Base-by-base conservation (phyloP, 2,888 invertebrate genomes). In the Gymnosoma rotundatum region DNA sequence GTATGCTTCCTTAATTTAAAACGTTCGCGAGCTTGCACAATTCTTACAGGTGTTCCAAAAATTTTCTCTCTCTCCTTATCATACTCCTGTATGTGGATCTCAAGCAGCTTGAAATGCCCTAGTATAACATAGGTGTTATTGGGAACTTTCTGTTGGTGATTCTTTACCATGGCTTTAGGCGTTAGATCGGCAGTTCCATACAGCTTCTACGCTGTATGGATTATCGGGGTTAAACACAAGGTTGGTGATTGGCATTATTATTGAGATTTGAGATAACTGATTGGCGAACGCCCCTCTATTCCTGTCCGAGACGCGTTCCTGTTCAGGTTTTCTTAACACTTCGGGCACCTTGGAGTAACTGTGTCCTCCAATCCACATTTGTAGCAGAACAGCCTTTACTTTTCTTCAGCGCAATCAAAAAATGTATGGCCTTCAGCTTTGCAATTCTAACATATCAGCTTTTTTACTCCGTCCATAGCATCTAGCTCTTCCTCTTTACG, bases 341-440 rank as follows among this genome's bases (percentile, higher is more conserved):
- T 10, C 32, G 61, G n/a, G 16, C 61, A 61, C 6, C 12, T 4
- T 10, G 61, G 61, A 9, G 61, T 42, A 8, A 42, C 18, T 9
- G 61, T 61, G 10, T 38, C 20, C 10, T 14, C 38, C 16, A 42
- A 12, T 1, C 61, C 61, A 5, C 61, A 42, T n/a, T 61, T 61
- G 42, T 61, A 61, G 12, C 61, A 61, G 32, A 61, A 61, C 18
- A 61, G n/a, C 4, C 18, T 16, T 38, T 20, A 14, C 20, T 20
- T n/a, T 10, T 61, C 61, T 9, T 61, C 61, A 5, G 20, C 16
- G 9, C 9, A 61, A 18, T 61, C 18, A 18, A 38, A 9, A 20
- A 61, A 61, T 20, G 42, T 61, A 8, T 61, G 61, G 16, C 61
- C 61, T 12, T 61, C 61, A 1, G 18, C 1, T 18, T 61, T 38